A percentile compares a stretch with the other conserved stretches of the same genome.
phyloP scores from a whole-genome alignment of 2,113 vertebrate genomes.

The Lepisosteus osseus region DNA sequence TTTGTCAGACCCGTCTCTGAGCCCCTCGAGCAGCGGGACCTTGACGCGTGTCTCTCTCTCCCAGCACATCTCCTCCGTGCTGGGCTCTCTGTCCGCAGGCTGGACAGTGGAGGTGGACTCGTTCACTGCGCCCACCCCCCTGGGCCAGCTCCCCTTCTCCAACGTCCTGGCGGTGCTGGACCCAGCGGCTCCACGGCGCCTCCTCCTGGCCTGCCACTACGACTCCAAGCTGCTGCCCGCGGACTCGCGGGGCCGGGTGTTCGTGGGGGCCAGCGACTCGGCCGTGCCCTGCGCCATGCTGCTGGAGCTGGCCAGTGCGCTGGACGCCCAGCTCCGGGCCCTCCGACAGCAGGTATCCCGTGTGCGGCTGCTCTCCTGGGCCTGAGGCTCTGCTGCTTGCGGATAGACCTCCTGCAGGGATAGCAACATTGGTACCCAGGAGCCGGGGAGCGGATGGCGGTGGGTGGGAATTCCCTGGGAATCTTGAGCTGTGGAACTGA shows the following conservation, averaged over 20 bases:
- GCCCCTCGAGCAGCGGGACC: not conserved
- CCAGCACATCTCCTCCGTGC: conserved; percentile 71
- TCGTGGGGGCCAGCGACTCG: conserved; percentile 83
- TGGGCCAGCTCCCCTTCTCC: conserved; percentile 71
- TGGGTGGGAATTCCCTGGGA: too few species aligned
- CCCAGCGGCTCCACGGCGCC: conserved; percentile 62
- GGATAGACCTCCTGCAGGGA: too few species aligned
- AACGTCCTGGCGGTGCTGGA: conserved; percentile 79
- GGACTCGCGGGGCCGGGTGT: conserved; percentile 46
- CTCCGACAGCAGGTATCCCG: conserved; percentile 66
- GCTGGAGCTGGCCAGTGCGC: conserved; percentile 71
- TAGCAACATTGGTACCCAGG: too few species aligned
- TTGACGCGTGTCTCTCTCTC: conserved; percentile 15
- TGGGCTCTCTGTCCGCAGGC: conserved; percentile 63
- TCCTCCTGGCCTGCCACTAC: conserved; percentile 82
- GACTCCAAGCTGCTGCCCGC: conserved; percentile 78
- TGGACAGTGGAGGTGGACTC: conserved; percentile 79
- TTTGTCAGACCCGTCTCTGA: conserved; percentile 7
- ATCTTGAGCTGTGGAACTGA: too few species aligned
- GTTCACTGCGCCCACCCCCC: conserved; percentile 72
- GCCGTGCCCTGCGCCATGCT: conserved; percentile 82
- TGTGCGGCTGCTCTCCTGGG: too few species aligned
- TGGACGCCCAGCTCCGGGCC: conserved; percentile 63
- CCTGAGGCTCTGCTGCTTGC: too few species aligned
- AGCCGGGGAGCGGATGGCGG: not conserved